phyloP scores from a whole-genome alignment of 1,140 invertebrate genomes.

The Metaphire vulgaris region DNA sequence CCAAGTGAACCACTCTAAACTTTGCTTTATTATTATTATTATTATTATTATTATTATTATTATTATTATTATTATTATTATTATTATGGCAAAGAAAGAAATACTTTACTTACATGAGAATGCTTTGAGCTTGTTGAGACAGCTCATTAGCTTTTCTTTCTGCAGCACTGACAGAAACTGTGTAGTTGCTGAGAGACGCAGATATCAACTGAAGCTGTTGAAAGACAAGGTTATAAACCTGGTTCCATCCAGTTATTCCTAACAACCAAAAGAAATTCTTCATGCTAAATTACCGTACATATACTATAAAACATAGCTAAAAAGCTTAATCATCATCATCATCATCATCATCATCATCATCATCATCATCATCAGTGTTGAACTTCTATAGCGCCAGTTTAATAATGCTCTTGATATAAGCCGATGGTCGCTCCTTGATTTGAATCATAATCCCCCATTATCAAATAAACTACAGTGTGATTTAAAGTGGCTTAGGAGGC shows the following conservation, averaged over 20 bases:
- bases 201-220: not conserved
- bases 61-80: not conserved
- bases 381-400: too few relatives aligned
- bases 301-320: too few relatives aligned
- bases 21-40: too few relatives aligned
- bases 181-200: not conserved
- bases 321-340: constrained; percentile 2
- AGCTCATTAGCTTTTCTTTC: not conserved
- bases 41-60: not conserved
- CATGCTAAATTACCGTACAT: too few relatives aligned
- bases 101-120: not conserved
- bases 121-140: not conserved
- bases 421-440: too few relatives aligned
- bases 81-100: not conserved
- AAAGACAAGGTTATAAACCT: not conserved
- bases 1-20: too few relatives aligned
- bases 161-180: not conserved
- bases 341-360: constrained; percentile 3
- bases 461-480: too few relatives aligned
- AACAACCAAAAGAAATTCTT: too few relatives aligned
- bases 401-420: too few relatives aligned
- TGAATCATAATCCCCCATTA: too few relatives aligned
- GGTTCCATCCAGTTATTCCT: not conserved
- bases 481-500: too few relatives aligned
- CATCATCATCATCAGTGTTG: constrained; percentile 2